Base-by-base conservation (phyloP, 1,140 invertebrate species). In the Venustaconcha ellipsiformis region DNA sequence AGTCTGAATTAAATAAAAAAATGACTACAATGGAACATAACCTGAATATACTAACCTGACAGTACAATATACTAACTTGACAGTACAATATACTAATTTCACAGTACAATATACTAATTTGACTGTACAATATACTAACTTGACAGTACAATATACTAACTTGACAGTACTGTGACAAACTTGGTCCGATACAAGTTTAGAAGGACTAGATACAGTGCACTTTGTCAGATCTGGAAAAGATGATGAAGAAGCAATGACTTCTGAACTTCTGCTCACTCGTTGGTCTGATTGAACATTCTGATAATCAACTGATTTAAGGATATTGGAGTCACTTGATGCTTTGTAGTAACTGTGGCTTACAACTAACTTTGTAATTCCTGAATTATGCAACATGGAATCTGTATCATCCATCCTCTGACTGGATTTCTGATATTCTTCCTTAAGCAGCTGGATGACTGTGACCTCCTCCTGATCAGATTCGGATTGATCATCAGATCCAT, bases 371-470 rank as follows among this genome's bases (percentile, higher is more conserved):
- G 37, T 67, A 78, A 60, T 74, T 66, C 23, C 72, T 74, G 20
- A 78, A 70, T 23, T 73, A 68, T 23, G 70, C 37, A 37, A 37
- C 37, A 37, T 37, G 37, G 37, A 37, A 8, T 37, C 37, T 37
- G 37, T 37, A 8, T 4, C 37, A 37, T 37, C 37, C 37, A 37
- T 37, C 37, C 37, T 37, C 37, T 37, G n/a, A 15, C 55, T 57
- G 23, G 30, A 55, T 20, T 37, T 55, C 63, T 72, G 79, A 80
- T 87, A 89, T 70, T 88, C 88, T 68, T 88, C 84, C 74, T 82
- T 81, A 55, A 89, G 70, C 48, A 88, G 82, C 78, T 89, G 86
- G 59, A 86, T 80, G 17, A 88, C 82, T 57, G 86, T 88, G 48
- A 88, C 64, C 67, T 84, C 78, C 18, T 73, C 58, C 5, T 82